Base-by-base conservation (phyloP, 30 jellyfish, hydroid and myxozoan species). In the Pelagia noctiluca region DNA sequence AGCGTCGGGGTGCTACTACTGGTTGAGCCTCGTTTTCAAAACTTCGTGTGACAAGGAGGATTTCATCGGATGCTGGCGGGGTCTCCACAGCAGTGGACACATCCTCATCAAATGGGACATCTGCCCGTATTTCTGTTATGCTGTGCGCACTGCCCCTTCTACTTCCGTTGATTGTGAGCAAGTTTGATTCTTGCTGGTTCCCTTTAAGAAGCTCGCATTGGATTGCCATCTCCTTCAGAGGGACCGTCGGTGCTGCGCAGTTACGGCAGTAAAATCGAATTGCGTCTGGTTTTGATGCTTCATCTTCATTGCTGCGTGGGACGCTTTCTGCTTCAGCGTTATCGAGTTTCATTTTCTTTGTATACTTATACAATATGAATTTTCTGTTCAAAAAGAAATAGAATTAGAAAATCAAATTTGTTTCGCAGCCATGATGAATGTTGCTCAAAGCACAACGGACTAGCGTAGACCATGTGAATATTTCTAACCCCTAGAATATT, bases 61-160 rank as follows among this genome's bases (percentile, higher is more conserved):
- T 82, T 49, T 82, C 92, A 70, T 82, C 84, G 0, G 92, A 86
- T 5, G 92, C 78, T 3, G 72, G 29, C 8, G 30, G 30, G 18
- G 70, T 46, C n/a, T 71, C 81, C 0, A 23, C 42, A 19, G 12
- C 68, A 19, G 85, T 82, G 54, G 50, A 36, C 28, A 82, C 92
- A 26, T 29, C 64, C 5, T 82, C 82, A 0, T 70, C 71, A 37
- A 12, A 52, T 1, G 92, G 38, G 35, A 82, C 92, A 22, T 82
- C 86, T 82, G 68, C 92, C 42, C 35, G 82, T n/a, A 70, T 83
- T 42, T 82, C 92, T 23, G 86, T 68, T 48, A 82, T 35, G 65
- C 86, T 82, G 28, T 82, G 92, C 18, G 46, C 86, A 22, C 92
- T 82, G 54, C 92, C 86, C 12, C 81, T 71, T 31, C 92, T 50